A percentile compares a stretch with the other conserved stretches of the same genome.
These are phyloP conservation scores for Melitaea cinxia DNA, from an alignment of 1,140 invertebrate species.

Conservation along the genomic window DNA sequence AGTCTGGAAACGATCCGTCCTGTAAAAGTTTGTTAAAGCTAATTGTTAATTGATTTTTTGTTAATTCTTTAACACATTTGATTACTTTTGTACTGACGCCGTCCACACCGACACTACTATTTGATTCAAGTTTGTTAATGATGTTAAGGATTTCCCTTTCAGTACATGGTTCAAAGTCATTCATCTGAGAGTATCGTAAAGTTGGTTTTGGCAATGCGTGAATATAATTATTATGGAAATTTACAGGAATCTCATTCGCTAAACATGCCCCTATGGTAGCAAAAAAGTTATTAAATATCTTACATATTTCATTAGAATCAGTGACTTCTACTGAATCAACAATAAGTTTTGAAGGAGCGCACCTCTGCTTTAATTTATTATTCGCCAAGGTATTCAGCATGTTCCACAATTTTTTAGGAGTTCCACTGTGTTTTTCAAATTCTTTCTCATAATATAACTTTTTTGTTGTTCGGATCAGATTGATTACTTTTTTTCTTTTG, in stretches of 20 bases:
- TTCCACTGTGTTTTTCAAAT: slow-evolving; percentile 14
- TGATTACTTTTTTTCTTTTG: background rate
- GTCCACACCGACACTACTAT: slow-evolving; percentile 19
- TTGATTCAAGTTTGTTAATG: slow-evolving; percentile 11
- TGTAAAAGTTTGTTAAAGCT: slow-evolving; percentile 21
- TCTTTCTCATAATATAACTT: slow-evolving; percentile 19
- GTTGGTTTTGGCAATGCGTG: slow-evolving; percentile 14
- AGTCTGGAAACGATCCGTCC: slow-evolving; percentile 16
- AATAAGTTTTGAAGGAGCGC: slow-evolving; percentile 23
- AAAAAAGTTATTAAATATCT: slow-evolving; percentile 21
- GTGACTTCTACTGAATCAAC: slow-evolving; percentile 10
- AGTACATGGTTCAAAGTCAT: slow-evolving; percentile 16
- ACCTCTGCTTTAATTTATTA: slow-evolving; percentile 24
- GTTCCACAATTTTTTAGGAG: slow-evolving; percentile 23
- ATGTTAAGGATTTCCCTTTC: slow-evolving; percentile 9
- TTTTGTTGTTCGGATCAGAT: slow-evolving; percentile 23
- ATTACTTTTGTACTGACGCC: slow-evolving; percentile 22
- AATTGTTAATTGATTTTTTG: background rate
- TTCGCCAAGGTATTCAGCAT: slow-evolving; percentile 21
- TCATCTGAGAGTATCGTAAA: background rate
- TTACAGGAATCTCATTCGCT: slow-evolving; percentile 16
- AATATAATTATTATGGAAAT: slow-evolving; percentile 1
- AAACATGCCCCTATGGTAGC: slow-evolving; percentile 15
- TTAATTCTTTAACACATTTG: slow-evolving; percentile 18
- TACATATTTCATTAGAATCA: slow-evolving; percentile 14